Conservation (phyloP, 2,113 vertebrate genomes). For the Nestor notabilis region DNA sequence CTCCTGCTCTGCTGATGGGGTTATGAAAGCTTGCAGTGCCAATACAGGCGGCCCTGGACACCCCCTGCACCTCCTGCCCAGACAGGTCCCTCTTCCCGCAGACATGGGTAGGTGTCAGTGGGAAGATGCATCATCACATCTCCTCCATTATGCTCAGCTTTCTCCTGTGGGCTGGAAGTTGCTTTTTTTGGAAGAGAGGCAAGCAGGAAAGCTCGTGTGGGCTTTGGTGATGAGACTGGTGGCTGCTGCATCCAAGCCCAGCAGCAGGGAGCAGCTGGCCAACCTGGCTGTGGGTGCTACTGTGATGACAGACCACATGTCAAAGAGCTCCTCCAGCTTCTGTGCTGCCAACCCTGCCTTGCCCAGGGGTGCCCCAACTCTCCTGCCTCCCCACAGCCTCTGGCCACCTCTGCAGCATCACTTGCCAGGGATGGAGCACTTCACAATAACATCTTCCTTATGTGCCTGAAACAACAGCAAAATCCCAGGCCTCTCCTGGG, state of each 20-base stretch:
- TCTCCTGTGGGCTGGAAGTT: conserved; percentile 28
- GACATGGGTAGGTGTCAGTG: not conserved
- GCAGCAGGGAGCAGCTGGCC: not conserved
- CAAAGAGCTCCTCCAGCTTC: not conserved
- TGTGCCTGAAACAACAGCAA: not conserved
- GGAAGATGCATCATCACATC: not conserved
- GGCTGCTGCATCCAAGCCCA: not conserved
- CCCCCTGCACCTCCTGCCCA: not conserved
- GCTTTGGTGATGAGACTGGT: not conserved
- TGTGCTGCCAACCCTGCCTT: not conserved
- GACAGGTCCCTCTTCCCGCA: not conserved
- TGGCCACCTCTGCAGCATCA: not conserved
- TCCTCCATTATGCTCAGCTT: not conserved
- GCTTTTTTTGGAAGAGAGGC: conserved; percentile 47
- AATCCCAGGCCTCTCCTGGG: not conserved
- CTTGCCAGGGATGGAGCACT: not conserved
- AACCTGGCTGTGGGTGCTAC: not conserved
- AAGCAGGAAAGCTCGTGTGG: not conserved
- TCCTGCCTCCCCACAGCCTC: not conserved
- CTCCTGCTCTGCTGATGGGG: not conserved
- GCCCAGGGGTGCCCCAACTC: not conserved
- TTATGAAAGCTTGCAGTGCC: not conserved
- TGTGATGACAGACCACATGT: not conserved
- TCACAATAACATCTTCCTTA: conserved; percentile 9
- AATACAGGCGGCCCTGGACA: rapidly evolving